Conservation (phyloP, 2,113 vertebrate genomes). For the Sceloporus undulatus region DNA sequence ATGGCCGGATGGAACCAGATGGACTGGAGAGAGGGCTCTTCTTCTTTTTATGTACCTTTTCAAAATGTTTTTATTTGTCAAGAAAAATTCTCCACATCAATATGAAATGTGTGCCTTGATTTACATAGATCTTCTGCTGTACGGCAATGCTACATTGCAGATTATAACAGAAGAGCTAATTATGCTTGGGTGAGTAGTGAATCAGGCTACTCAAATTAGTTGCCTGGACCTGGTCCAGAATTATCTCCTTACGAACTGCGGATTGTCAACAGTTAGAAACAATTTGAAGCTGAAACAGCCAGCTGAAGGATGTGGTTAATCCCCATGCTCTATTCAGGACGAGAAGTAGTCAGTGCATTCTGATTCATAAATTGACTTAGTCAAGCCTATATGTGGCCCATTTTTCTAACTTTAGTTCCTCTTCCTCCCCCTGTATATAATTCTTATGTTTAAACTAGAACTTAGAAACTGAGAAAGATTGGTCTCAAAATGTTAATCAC, state of each 20-base stretch:
- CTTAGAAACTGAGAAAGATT: no score
- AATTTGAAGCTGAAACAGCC: not conserved
- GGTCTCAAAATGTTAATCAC: no score
- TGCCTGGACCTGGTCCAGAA: slow-evolving; percentile 5
- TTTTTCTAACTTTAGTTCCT: not conserved
- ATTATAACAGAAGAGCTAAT: not conserved
- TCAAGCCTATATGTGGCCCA: not conserved
- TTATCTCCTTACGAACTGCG: not conserved
- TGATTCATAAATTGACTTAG: not conserved
- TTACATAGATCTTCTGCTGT: not conserved
- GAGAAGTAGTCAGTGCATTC: not conserved
- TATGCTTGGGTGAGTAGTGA: not conserved
- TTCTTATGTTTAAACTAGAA: not conserved
- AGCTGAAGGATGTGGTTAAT: not conserved
- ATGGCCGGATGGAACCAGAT: no score
- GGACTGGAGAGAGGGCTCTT: no score
- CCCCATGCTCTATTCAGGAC: not conserved
- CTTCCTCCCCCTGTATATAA: not conserved
- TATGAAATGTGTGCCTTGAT: not conserved
- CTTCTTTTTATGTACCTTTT: no score
- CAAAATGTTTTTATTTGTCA: not conserved
- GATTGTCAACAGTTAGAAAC: not conserved
- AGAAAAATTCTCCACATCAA: not conserved
- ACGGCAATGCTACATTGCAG: not conserved
- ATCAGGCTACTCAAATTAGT: not conserved